A percentile compares a stretch with the other conserved stretches of the same genome.
phyloP scores from a whole-genome alignment of 2,888 invertebrate species.

The Dryobota labecula region DNA sequence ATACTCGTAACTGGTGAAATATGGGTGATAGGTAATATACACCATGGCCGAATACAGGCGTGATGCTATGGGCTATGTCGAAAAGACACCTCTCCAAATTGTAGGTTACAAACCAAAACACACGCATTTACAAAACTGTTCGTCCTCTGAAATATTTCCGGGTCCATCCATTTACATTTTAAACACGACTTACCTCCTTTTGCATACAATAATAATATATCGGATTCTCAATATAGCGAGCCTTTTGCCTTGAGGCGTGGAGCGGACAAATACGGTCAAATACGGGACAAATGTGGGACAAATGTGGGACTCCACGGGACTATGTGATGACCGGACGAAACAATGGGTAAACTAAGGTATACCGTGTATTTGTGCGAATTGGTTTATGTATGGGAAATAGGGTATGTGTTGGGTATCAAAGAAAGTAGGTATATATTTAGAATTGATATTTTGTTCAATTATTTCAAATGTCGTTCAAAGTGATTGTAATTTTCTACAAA shows the following conservation, averaged over 20 bases:
- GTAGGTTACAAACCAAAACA: not conserved
- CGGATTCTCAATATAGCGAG: conserved; percentile 55
- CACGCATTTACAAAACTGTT: conserved; percentile 8
- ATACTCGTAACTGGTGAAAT: not conserved
- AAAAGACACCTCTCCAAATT: not conserved
- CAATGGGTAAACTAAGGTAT: conserved; percentile 16
- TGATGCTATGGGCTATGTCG: not conserved
- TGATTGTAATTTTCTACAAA: not conserved
- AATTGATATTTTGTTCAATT: not conserved
- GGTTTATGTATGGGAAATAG: not conserved
- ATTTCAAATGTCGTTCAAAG: not conserved
- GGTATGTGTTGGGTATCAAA: not conserved
- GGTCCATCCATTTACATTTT: conserved; percentile 49
- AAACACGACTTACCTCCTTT: conserved; percentile 71
- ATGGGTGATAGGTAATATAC: too few relatives aligned
- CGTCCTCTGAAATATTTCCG: conserved; percentile 5
- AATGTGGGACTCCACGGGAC: conserved; percentile 41
- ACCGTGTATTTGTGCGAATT: conserved; percentile 9
- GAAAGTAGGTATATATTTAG: not conserved
- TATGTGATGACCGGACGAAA: conserved; percentile 34
- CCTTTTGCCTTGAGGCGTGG: conserved; percentile 67
- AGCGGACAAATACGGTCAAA: conserved; percentile 57
- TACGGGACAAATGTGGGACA: conserved; percentile 55
- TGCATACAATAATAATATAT: conserved; percentile 71
- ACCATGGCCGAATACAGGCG: too few relatives aligned